Evolutionary conservation across 2,113 vertebrate genomes (phyloP), one percentile per base, ranked within the genome.

Genomic region (Ancistrus triradiatus): DNA sequence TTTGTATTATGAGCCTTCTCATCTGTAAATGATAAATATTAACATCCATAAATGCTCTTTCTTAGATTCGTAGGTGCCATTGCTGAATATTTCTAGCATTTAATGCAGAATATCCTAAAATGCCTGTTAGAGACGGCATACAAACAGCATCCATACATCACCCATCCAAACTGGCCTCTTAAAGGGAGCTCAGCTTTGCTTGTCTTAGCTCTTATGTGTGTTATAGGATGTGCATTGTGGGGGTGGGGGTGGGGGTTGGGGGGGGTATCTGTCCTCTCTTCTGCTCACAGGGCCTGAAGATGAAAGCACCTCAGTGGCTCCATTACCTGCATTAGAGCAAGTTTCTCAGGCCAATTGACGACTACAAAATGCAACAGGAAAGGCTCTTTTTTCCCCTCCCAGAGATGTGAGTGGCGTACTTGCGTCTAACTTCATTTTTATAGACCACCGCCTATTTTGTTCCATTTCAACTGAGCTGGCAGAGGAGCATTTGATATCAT

Each of bases 271-370:
- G 83, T 88, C 71, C 65, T 83, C 83, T 85, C 75, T 58, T 86
- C 83, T 81, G 86, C 78, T 75, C 88, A 83, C 74, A 80, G 83
- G 77, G 82, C 83, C 82, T 65, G 83, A 93, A 91, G 94, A 96
- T 97, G 91, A 97, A 96, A 98, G 92, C 85, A 78, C 84, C 82
- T 91, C 85, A 89, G 87, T 84, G 86, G 87, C 85, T 92, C 92
- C 92, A 97, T 95, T 96, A 95, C 87, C 85, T 91, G 89, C 89
- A 95, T 93, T 93, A 93, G 87, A 84, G 86, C 83, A 92, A 89
- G 89, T 80, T 93, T 87, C 76, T 90, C 82, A 83, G 77, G 85
- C 85, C 78, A 79, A 90, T 87, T 85, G 87, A 86, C 87, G 89
- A 89, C 90, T 91, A 90, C 88, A 83, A 89, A 91, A 93, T 92